These are phyloP conservation scores for Fringilla coelebs DNA, from an alignment of 2,797 vertebrate genomes.

Conservation along the genomic window DNA sequence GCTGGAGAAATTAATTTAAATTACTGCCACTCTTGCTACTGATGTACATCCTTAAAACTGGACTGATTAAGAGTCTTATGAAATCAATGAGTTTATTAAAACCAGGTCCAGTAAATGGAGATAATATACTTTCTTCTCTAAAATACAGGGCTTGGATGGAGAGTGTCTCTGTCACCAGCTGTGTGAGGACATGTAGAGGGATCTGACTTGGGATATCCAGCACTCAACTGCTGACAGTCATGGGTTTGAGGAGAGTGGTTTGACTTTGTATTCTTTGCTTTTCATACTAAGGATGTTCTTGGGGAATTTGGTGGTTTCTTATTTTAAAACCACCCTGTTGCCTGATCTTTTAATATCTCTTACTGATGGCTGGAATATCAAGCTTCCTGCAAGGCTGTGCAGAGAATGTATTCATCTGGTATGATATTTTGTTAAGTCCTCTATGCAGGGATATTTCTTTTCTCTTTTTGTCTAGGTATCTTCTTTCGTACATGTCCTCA, in stretches of 20 bases:
- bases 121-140: not conserved
- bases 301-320: not conserved
- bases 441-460: not conserved
- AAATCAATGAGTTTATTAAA: not conserved
- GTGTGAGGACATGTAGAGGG: not conserved
- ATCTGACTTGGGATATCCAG: not conserved
- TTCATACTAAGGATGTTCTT: not conserved
- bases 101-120: not conserved
- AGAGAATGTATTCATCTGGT: not conserved
- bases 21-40: not conserved
- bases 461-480: not conserved
- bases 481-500: not conserved
- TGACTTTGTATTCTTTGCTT: not conserved
- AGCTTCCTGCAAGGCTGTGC: not conserved
- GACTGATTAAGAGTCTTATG: not conserved
- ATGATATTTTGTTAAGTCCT: not conserved
- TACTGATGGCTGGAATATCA: not conserved
- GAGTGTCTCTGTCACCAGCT: not conserved
- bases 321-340: not conserved
- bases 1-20: not conserved
- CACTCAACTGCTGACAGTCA: not conserved
- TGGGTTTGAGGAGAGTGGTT: not conserved
- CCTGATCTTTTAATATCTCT: not conserved
- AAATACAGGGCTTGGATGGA: not conserved
- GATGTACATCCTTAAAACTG: not conserved